Percentiles rank a stretch among this genome's conserved stretches.
These are phyloP conservation scores for Carcina quercana DNA, from an alignment of 2,888 invertebrate genomes.

Conservation along the genomic window DNA sequence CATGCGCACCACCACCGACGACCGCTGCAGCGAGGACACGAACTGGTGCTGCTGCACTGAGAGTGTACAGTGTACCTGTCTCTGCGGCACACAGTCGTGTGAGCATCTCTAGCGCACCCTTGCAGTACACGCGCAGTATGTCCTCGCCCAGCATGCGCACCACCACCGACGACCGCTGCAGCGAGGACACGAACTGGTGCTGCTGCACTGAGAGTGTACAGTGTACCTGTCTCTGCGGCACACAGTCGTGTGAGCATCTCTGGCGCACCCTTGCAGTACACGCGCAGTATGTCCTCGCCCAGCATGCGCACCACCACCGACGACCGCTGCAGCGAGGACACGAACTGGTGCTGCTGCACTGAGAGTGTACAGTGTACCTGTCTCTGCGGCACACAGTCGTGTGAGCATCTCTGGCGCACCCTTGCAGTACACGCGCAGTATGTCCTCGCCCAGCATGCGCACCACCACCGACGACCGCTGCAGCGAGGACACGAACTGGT, in stretches of 20 bases:
- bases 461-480: constrained; percentile 94
- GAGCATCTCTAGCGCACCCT: constrained; percentile 96
- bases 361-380: constrained; percentile 47
- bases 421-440: constrained; percentile 89
- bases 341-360: constrained; percentile 81
- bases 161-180: constrained; percentile 94
- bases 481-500: constrained; percentile 89
- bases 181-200: constrained; percentile 89
- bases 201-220: constrained; percentile 86
- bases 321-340: constrained; percentile 91
- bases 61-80: too few relatives aligned
- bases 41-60: too few relatives aligned
- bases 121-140: constrained; percentile 87
- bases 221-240: constrained; percentile 77
- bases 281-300: constrained; percentile 81
- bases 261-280: constrained; percentile 95
- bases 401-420: constrained; percentile 95
- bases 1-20: too few relatives aligned
- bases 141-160: constrained; percentile 82
- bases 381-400: constrained; percentile 82
- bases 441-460: constrained; percentile 80
- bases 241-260: constrained; percentile 92
- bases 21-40: too few relatives aligned
- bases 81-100: constrained; percentile 82
- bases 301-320: constrained; percentile 89